Conservation (phyloP, 2,888 invertebrate genomes). For the Choristoneura rosaceana region DNA sequence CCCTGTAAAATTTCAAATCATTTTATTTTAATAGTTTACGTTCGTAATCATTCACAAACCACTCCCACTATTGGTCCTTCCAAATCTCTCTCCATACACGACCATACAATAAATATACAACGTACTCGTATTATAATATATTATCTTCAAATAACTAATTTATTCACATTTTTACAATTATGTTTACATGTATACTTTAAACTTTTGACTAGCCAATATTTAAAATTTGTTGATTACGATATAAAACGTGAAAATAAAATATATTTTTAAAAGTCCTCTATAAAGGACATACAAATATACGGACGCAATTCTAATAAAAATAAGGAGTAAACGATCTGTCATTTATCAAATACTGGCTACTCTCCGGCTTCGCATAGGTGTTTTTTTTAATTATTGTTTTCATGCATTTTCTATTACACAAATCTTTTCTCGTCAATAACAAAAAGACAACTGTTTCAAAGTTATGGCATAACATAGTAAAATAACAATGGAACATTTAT, state of each 20-base stretch:
- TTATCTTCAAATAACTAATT: conserved; percentile 43
- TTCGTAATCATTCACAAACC: conserved; percentile 54
- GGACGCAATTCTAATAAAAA: too few relatives aligned
- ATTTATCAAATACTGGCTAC: too few relatives aligned
- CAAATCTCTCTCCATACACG: conserved; percentile 49
- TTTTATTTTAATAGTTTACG: conserved; percentile 55
- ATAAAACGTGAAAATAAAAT: neutral
- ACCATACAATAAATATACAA: conserved; percentile 50
- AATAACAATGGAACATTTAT: neutral
- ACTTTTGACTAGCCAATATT: conserved; percentile 49
- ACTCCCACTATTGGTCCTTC: conserved; percentile 70
- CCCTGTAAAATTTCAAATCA: conserved; percentile 59
- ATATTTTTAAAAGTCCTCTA: too few relatives aligned
- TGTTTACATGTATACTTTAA: conserved; percentile 45
- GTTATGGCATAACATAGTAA: too few relatives aligned
- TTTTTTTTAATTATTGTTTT: too few relatives aligned
- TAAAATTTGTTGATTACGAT: conserved; percentile 20
- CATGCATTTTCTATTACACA: too few relatives aligned
- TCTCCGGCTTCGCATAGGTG: too few relatives aligned
- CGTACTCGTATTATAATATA: conserved; percentile 22
- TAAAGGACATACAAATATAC: too few relatives aligned
- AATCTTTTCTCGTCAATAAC: too few relatives aligned
- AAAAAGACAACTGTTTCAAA: too few relatives aligned
- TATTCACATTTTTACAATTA: conserved; percentile 46
- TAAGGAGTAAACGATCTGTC: too few relatives aligned